phyloP scores from a whole-genome alignment of 2,113 vertebrate species.

The Butorides virescens region DNA sequence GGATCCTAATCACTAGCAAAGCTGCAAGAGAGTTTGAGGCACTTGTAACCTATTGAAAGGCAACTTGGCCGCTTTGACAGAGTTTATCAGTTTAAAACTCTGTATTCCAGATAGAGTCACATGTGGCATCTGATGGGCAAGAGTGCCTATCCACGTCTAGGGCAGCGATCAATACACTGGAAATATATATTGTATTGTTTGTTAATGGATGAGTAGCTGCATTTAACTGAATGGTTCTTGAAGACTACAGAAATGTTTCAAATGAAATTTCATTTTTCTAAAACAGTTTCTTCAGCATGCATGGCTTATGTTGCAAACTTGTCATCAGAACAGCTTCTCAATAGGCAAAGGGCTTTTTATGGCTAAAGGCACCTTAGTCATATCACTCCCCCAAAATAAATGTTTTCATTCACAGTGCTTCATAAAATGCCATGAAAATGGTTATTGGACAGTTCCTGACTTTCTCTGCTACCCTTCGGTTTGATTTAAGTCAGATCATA shows the following conservation, averaged over 20 bases:
- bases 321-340: neutral
- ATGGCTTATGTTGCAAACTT: neutral
- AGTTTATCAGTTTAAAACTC: neutral
- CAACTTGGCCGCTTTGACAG: neutral
- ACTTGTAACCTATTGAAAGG: neutral
- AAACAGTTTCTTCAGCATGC: neutral
- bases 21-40: neutral
- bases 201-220: neutral
- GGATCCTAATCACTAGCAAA: neutral
- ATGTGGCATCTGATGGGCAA: neutral
- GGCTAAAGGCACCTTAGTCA: neutral
- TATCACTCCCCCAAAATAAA: neutral
- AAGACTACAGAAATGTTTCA: neutral
- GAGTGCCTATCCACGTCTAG: neutral
- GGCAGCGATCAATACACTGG: neutral
- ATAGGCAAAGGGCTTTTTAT: neutral
- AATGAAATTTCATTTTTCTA: neutral
- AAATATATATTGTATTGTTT: neutral
- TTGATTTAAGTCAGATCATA: neutral
- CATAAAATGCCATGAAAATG: neutral
- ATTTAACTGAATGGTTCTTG: neutral
- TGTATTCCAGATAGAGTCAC: neutral
- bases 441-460: neutral
- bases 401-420: neutral
- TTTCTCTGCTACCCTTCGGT: neutral